These are phyloP conservation scores for Leucoma salicis DNA, from an alignment of 2,888 invertebrate genomes.

Conservation along the genomic window DNA sequence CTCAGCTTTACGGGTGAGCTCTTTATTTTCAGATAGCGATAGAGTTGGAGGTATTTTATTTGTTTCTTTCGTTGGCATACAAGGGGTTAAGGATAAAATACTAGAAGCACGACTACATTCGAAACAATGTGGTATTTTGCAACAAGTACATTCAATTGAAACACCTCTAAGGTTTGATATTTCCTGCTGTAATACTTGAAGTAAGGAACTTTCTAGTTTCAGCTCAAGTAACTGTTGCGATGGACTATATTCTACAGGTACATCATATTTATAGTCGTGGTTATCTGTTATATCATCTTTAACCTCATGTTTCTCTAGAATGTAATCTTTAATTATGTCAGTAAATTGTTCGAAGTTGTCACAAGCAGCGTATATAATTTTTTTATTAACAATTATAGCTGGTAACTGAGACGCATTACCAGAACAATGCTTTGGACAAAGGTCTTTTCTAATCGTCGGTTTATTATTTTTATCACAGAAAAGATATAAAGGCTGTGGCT, in stretches of 20 bases:
- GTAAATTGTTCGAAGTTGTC: conserved; percentile 60
- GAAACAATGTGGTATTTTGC: conserved; percentile 42
- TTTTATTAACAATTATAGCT: conserved; percentile 63
- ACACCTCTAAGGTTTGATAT: conserved; percentile 48
- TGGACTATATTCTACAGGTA: conserved; percentile 51
- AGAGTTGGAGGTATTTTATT: conserved; percentile 13
- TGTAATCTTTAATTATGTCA: conserved; percentile 52
- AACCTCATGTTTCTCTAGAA: conserved; percentile 48
- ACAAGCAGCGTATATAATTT: conserved; percentile 63
- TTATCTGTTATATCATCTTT: conserved; percentile 51
- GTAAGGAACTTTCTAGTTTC: conserved; percentile 61
- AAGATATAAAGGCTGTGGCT: conserved; percentile 60
- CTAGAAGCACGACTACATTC: background rate
- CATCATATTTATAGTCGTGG: conserved; percentile 46
- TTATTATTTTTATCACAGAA: conserved; percentile 60
- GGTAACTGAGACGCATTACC: conserved; percentile 61
- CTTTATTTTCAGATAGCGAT: conserved; percentile 37
- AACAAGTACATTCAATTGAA: conserved; percentile 45
- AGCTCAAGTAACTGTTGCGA: conserved; percentile 49
- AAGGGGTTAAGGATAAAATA: background rate
- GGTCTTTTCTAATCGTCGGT: conserved; percentile 45
- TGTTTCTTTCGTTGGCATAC: background rate
- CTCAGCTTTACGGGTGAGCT: conserved; percentile 41
- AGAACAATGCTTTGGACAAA: conserved; percentile 59
- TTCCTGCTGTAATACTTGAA: conserved; percentile 64